Evolutionary conservation across 2,797 vertebrate genomes (phyloP), one percentile per base, ranked within the genome.

Genomic region (Liasis olivaceus): DNA sequence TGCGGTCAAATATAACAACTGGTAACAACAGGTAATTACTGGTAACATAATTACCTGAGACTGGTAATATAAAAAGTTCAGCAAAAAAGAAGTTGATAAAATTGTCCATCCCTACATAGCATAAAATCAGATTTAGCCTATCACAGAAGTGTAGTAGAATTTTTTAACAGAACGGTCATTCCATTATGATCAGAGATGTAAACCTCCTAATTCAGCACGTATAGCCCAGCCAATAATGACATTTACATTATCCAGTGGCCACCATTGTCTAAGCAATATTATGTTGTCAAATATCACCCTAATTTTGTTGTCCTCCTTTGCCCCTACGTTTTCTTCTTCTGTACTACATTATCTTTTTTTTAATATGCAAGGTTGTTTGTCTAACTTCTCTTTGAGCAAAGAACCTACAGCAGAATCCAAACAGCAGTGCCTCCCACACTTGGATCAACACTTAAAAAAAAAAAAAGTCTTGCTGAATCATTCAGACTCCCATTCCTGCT

Each of bases 191-290:
- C 12, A 69, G 7, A 87, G 11, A 59, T 42, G 14, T 20, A 31
- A 63, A 17, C 31, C 15, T 36, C 15, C 31, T 72, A 72, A 77
- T 77, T 77, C 17, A 77, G 31, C 17, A 77, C 42, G 69, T 22
- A 22, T 77, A 87, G 59, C 22, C 59, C 59, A 62, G 22, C 31
- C 31, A 60, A 62, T n/a, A 36, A n/a, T 26, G 5, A 17, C 42
- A 12, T 47, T 63, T 63, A 63, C 42, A 63, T 47, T 88, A 64
- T 63, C 62, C 87, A 88, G 24, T 64, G 14, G 24, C 60, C 24
- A 47, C 22, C 22, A 47, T 12, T 3, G 59, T n/a, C 56, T 93
- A 95, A 66, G 93, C 51, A 84, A 88, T 15, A 36, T 63, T 88
- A 17, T 59, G 7, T 59, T 86, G 24, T 20, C n/a, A 58, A 31